Evolutionary conservation across 92 coral and sea anemone genomes (phyloP).

Genomic region (Epizoanthus stellaris): DNA sequence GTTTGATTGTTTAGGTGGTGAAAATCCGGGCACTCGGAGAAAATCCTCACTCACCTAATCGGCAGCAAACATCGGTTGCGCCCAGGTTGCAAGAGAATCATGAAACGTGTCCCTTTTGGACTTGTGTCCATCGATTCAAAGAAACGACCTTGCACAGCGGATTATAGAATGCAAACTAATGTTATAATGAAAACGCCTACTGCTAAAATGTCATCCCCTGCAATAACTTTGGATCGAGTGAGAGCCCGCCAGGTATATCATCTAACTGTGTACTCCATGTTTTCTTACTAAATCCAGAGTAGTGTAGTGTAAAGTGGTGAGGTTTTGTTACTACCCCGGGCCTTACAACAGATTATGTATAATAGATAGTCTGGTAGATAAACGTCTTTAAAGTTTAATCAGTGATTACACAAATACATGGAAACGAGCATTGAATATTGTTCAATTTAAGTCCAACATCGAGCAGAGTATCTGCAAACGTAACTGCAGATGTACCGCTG

Average conservation of each 20-base stretch:
- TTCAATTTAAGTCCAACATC: too few species aligned
- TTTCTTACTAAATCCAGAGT: not conserved
- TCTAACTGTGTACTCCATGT: not conserved
- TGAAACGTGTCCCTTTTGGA: slow-evolving; percentile 5
- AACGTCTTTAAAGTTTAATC: too few species aligned
- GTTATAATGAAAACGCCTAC: slow-evolving; percentile 32
- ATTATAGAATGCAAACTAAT: slow-evolving; percentile 20
- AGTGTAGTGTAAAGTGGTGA: not conserved
- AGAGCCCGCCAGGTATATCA: slow-evolving; percentile 29
- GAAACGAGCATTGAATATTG: too few species aligned
- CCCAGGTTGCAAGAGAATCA: slow-evolving; percentile 17
- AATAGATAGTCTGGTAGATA: not conserved
- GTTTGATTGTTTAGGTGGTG: slow-evolving; percentile 14
- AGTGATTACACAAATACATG: too few species aligned
- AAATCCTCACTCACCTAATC: not conserved
- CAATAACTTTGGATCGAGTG: slow-evolving; percentile 1
- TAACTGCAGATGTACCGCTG: too few species aligned
- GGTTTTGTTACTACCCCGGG: not conserved
- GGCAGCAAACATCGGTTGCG: not conserved
- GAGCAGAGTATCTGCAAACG: too few species aligned
- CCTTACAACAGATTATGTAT: not conserved
- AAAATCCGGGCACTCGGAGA: slow-evolving; percentile 35
- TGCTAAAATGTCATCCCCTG: slow-evolving; percentile 19
- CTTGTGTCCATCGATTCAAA: not conserved
- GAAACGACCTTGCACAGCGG: not conserved